These are phyloP conservation scores for Penelope pileata DNA, from an alignment of 2,113 vertebrate genomes.

Conservation along the genomic window DNA sequence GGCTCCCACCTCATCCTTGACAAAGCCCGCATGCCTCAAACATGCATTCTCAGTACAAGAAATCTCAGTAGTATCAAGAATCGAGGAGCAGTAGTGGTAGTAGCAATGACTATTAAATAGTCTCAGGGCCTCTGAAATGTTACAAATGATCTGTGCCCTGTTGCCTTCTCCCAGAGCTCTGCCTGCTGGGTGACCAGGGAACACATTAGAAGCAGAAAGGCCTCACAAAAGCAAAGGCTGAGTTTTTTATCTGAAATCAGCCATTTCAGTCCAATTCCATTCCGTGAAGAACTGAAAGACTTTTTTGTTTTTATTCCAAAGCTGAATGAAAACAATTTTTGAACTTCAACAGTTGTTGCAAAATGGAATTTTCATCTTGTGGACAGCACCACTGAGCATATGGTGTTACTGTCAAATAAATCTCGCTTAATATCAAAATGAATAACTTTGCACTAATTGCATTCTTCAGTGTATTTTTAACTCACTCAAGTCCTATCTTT, in stretches of 20 bases:
- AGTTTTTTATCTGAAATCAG: slow-evolving; percentile 21
- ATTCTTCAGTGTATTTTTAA: slow-evolving; percentile 29
- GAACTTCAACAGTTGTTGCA: slow-evolving; percentile 61
- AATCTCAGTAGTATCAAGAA: neutral
- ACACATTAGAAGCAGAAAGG: neutral
- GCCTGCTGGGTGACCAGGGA: neutral
- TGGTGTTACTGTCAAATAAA: slow-evolving; percentile 67
- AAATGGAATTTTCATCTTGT: slow-evolving; percentile 60
- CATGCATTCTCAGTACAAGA: neutral
- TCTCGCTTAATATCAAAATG: slow-evolving; percentile 40
- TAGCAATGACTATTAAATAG: neutral
- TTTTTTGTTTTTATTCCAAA: slow-evolving; percentile 65
- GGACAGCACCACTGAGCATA: slow-evolving; percentile 59
- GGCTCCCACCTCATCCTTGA: neutral
- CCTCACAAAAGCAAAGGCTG: neutral
- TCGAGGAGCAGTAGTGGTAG: neutral
- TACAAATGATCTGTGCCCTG: neutral
- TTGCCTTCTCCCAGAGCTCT: neutral
- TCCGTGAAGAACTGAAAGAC: slow-evolving; percentile 22
- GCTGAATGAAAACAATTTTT: slow-evolving; percentile 49
- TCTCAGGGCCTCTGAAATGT: neutral
- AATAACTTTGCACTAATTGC: slow-evolving; percentile 15
- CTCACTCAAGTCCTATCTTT: slow-evolving; percentile 37
- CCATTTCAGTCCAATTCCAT: slow-evolving; percentile 12
- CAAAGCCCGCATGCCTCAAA: neutral